These are phyloP conservation scores for Pissodes strobi DNA, from an alignment of 1,140 invertebrate genomes.

Conservation along the genomic window DNA sequence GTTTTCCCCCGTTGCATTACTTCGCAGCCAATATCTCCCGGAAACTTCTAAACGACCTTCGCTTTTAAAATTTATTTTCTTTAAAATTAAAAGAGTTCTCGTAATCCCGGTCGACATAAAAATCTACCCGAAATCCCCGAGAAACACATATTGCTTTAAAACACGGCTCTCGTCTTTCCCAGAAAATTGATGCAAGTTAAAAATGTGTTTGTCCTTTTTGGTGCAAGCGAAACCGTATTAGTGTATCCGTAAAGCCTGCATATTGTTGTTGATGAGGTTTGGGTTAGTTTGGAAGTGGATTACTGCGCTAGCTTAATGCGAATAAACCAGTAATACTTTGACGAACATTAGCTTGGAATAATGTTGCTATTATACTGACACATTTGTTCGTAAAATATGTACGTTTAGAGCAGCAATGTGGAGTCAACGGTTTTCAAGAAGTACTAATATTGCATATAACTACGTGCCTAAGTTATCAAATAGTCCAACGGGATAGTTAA, in stretches of 20 bases:
- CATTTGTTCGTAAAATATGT: constrained; percentile 53
- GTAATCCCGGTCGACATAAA: constrained; percentile 20
- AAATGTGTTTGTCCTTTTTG: no score
- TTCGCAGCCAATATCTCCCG: constrained; percentile 7
- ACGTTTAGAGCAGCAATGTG: constrained; percentile 48
- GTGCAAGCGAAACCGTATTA: no score
- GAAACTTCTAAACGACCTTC: constrained; percentile 9
- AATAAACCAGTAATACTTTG: constrained; percentile 50
- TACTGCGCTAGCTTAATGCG: no score
- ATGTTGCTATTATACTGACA: constrained; percentile 46
- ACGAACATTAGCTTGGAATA: constrained; percentile 36
- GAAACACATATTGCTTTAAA: constrained; percentile 24
- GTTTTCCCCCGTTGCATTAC: neutral
- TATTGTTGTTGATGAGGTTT: no score
- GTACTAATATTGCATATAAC: constrained; percentile 53
- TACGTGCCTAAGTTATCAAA: constrained; percentile 45
- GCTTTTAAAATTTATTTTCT: constrained; percentile 30
- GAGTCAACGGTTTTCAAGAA: constrained; percentile 52
- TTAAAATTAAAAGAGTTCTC: constrained; percentile 29
- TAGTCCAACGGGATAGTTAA: constrained; percentile 35
- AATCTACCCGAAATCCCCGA: constrained; percentile 8
- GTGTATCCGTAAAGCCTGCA: no score
- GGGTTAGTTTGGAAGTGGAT: no score
- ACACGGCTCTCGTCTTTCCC: no score
- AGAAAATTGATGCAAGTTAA: no score